Conservation (phyloP, 2,113 vertebrate genomes). For the Leptocoma aspasia region DNA sequence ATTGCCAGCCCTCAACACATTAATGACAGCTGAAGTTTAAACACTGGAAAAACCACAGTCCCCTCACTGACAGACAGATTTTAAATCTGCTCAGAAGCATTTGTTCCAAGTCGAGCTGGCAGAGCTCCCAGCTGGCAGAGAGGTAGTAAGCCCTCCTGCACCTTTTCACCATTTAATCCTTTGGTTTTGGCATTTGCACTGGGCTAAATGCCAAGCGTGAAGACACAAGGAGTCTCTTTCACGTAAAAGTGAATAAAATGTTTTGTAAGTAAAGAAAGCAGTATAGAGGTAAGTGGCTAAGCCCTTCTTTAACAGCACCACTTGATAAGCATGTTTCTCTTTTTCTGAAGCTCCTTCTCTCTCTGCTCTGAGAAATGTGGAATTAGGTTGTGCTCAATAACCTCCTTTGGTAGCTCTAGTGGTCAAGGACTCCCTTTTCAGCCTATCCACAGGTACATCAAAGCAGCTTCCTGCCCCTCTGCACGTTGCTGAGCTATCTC, state of each 20-base stretch:
- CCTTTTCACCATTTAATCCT: conserved; percentile 48
- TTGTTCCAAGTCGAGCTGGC: neutral
- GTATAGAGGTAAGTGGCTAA: neutral
- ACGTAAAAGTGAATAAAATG: neutral
- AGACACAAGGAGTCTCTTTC: conserved; percentile 28
- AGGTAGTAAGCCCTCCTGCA: conserved; percentile 1
- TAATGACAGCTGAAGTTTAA: conserved; percentile 33
- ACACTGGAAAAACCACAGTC: neutral
- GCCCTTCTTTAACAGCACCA: neutral
- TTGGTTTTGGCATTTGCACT: conserved; percentile 13
- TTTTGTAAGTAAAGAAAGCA: neutral
- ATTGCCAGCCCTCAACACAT: neutral
- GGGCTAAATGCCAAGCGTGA: conserved; percentile 12
- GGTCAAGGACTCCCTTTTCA: neutral
- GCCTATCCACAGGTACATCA: neutral
- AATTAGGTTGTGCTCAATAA: neutral
- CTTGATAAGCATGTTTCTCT: neutral
- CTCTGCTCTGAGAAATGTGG: neutral
- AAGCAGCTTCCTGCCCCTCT: neutral
- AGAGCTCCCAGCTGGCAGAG: conserved; percentile 33
- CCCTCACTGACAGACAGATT: neutral
- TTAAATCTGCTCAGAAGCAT: neutral
- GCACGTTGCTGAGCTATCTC: neutral
- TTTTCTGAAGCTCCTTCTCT: neutral
- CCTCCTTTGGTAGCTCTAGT: neutral